Evolutionary conservation across 2,113 vertebrate genomes (phyloP), one percentile per base, ranked within the genome.

Genomic region (Hypanus sabinus): DNA sequence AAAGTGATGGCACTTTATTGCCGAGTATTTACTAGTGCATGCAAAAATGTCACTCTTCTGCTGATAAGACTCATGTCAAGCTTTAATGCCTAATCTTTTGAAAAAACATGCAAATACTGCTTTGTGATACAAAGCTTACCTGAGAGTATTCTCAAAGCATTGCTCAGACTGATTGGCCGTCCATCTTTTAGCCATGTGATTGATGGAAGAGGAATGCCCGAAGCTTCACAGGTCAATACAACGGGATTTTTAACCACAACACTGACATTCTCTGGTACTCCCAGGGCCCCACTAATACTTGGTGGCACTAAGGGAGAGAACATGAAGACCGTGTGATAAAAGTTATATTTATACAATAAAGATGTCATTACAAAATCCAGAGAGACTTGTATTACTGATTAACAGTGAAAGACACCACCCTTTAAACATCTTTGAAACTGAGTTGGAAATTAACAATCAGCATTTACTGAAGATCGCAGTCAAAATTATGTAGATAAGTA

Each of bases 141-240:
- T 96, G 99, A 98, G 85, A 99, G 97, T 94, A 98, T 95, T 91
- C 96, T 97, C 93, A 97, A 94, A 0, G 98, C 97, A 94, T 94
- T 96, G 57, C 97, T 96, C 0, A 95, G 94, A 95, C 94, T 96
- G 95, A 99, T 94, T 0, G 97, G 98, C 94, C 94, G 96, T 0
- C 98, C 97, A 0, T 99, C 97, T 95, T 98, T 99, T 20, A 98
- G 96, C 99, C 99, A 99, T 0, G 96, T 97, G 95, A 98, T 97
- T 9, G 97, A 95, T 30, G 99, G 99, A 90, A 98, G 96, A 6
- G 99, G 99, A 94, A 99, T 98, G 46, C 99, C 99, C 0, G 98
- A 98, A 8, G 97, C 97, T 96, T 99, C 98, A 71, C 99, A 99
- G 85, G 95, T 97, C 93, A 99, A 95, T 46, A 97, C 97, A 24